These are phyloP conservation scores for Piezodorus guildinii DNA, from an alignment of 1,140 invertebrate species.

Conservation along the genomic window DNA sequence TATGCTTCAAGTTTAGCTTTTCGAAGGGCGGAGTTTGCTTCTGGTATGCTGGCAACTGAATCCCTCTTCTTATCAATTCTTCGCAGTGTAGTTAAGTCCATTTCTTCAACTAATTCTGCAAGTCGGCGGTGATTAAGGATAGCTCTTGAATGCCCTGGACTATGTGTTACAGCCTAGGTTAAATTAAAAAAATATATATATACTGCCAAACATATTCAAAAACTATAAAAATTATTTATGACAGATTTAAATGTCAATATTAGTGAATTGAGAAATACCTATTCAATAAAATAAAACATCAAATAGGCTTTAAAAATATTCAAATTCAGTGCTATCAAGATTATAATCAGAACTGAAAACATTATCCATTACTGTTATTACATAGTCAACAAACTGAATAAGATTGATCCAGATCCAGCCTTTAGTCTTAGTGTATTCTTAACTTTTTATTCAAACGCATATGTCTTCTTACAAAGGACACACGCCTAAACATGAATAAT, in stretches of 20 bases:
- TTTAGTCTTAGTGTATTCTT: too few species aligned
- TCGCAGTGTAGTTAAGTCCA: conserved; percentile 67
- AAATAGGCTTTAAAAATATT: too few species aligned
- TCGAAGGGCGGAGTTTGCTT: conserved; percentile 62
- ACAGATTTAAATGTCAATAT: background rate
- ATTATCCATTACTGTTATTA: too few species aligned
- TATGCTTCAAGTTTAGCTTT: conserved; percentile 88
- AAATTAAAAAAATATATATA: conserved; percentile 29
- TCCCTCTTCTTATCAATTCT: conserved; percentile 80
- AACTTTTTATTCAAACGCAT: too few species aligned
- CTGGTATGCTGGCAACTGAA: conserved; percentile 65
- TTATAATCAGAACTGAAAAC: too few species aligned
- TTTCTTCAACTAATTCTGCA: conserved; percentile 75
- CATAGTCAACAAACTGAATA: too few species aligned
- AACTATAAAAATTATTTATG: background rate
- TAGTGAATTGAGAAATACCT: too few species aligned
- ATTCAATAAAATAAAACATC: too few species aligned
- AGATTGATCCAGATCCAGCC: too few species aligned
- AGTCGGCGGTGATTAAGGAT: conserved; percentile 72
- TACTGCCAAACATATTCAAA: background rate
- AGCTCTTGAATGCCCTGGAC: conserved; percentile 70
- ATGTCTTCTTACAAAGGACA: too few species aligned
- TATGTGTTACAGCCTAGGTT: conserved; percentile 57
- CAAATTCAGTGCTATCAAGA: too few species aligned
- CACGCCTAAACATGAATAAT: too few species aligned